Conservation (phyloP, 2,113 vertebrate genomes). For the Chionodraco myersi region DNA sequence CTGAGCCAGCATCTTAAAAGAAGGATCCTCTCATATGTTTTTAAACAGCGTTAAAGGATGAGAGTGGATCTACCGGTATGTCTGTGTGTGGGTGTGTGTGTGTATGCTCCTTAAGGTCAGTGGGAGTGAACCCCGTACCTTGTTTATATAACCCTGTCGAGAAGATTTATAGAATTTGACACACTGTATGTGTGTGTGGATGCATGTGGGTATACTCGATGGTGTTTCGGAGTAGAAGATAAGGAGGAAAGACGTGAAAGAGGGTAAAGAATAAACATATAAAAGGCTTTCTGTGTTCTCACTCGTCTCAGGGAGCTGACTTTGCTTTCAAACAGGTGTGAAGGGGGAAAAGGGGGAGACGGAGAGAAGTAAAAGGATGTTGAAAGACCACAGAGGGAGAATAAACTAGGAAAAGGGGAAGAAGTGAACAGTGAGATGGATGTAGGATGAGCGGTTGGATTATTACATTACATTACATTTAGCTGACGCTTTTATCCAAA, state of each 20-base stretch:
- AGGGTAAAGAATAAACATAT: conserved; percentile 58
- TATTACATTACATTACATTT: too few species aligned
- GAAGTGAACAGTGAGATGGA: conserved; percentile 23
- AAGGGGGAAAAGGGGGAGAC: conserved; percentile 38
- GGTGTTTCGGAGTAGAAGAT: conserved; percentile 23
- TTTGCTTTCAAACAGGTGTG: conserved; percentile 71
- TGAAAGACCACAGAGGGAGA: conserved; percentile 19
- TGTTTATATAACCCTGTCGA: conserved; percentile 68
- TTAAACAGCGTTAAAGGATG: conserved; percentile 17
- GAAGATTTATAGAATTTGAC: conserved; percentile 45
- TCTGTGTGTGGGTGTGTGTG: conserved; percentile 9
- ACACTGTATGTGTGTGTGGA: conserved; percentile 21
- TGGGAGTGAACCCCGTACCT: conserved; percentile 29
- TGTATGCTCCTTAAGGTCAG: conserved; percentile 18
- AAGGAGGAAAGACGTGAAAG: conserved; percentile 31
- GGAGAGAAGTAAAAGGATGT: conserved; percentile 14
- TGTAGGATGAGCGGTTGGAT: conserved; percentile 42
- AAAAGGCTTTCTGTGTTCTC: conserved; percentile 86
- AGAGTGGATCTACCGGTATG: not conserved
- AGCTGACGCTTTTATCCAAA: too few species aligned
- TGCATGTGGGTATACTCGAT: conserved; percentile 19
- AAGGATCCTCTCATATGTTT: conserved; percentile 17
- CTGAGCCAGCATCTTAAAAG: not conserved
- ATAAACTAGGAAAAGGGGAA: conserved; percentile 2
- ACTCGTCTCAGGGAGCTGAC: conserved; percentile 65